Evolutionary conservation across 2,797 vertebrate genomes (phyloP).

Genomic region (Gobio occitaniae): DNA sequence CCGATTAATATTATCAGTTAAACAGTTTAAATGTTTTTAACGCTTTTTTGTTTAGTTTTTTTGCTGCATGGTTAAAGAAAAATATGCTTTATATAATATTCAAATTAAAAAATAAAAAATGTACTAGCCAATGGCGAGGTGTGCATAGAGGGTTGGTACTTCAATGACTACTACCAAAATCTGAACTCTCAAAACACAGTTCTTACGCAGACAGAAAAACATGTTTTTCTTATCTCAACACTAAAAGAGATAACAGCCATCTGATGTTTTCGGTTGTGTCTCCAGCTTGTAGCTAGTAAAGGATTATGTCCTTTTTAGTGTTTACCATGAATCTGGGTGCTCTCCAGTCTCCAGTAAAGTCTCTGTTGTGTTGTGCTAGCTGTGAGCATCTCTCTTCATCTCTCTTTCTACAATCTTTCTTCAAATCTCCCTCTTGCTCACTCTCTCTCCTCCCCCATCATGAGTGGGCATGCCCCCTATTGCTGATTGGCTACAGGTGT

Average conservation of each 20-base stretch:
- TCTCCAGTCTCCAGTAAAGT: slow-evolving; percentile 35
- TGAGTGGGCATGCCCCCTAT: neutral
- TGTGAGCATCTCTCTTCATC: neutral
- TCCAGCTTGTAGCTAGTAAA: slow-evolving; percentile 30
- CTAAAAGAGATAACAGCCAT: slow-evolving; percentile 41
- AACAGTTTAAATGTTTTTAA: too few relatives aligned
- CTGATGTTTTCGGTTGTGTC: slow-evolving; percentile 46
- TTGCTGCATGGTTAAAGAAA: too few relatives aligned
- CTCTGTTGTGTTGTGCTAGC: slow-evolving; percentile 37
- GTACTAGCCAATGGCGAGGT: too few relatives aligned
- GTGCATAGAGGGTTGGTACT: too few relatives aligned
- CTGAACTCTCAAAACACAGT: neutral
- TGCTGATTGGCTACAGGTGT: neutral
- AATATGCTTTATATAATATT: too few relatives aligned
- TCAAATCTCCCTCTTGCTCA: neutral
- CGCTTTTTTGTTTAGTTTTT: too few relatives aligned
- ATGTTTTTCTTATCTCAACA: slow-evolving; percentile 24
- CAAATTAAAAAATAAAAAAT: too few relatives aligned
- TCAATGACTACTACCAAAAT: neutral
- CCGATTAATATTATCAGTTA: too few relatives aligned
- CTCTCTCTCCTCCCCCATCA: neutral
- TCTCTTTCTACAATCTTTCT: neutral
- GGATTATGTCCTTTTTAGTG: slow-evolving; percentile 52
- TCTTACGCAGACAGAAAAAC: neutral
- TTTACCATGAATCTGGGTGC: slow-evolving; percentile 63